These are phyloP conservation scores for Buceros bicornis DNA, from an alignment of 2,797 vertebrate genomes.

Conservation along the genomic window DNA sequence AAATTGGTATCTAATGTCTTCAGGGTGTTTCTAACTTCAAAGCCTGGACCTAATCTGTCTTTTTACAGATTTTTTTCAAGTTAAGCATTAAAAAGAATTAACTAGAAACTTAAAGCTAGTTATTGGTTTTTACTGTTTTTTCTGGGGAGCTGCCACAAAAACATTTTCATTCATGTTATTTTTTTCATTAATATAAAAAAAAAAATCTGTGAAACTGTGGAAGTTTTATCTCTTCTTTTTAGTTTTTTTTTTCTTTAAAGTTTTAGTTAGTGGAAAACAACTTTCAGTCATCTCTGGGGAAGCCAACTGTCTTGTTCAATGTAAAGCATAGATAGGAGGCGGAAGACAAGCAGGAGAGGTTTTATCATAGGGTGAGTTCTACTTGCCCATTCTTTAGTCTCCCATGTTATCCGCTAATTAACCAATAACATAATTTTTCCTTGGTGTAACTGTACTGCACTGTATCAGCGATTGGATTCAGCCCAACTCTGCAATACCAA, in stretches of 20 bases:
- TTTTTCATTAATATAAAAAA: neutral
- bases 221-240: neutral
- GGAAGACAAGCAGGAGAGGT: neutral
- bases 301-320: neutral
- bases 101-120: neutral
- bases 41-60: slow-evolving; percentile 29
- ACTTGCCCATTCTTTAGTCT: neutral
- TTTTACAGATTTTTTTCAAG: slow-evolving; percentile 20
- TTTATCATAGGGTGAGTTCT: neutral
- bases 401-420: neutral
- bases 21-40: slow-evolving; percentile 46
- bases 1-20: slow-evolving; percentile 36
- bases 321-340: neutral
- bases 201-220: neutral
- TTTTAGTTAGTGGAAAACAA: neutral
- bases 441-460: neutral
- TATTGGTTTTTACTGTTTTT: neutral
- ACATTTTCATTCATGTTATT: neutral
- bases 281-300: neutral
- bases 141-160: neutral
- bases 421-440: neutral
- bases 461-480: neutral
- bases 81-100: slow-evolving; percentile 50
- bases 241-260: neutral
- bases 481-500: neutral